Conservation (phyloP, 2,797 vertebrate genomes). For the Falco columbarius region DNA sequence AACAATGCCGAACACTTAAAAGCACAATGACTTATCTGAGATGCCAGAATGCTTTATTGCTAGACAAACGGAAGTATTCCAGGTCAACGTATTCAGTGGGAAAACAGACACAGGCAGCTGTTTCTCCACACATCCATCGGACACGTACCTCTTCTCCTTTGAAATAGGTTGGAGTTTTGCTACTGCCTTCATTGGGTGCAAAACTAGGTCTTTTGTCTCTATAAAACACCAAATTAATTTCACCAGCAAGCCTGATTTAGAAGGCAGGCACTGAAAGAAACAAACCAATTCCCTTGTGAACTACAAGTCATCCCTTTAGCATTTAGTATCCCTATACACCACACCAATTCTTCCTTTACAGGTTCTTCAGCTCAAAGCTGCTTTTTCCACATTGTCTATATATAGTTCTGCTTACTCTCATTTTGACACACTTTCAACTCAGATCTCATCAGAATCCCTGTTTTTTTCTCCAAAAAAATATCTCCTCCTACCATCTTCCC, state of each 20-base stretch:
- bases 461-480: not conserved
- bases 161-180: not conserved
- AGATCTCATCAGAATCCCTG: not conserved
- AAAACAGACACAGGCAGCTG: not conserved
- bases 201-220: not conserved
- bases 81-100: not conserved
- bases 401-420: not conserved
- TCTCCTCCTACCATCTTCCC: not conserved
- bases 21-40: not conserved
- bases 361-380: not conserved
- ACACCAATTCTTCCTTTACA: not conserved
- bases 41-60: not conserved
- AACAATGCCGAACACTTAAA: not conserved
- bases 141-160: not conserved
- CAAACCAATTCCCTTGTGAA: not conserved
- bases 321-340: not conserved
- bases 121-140: not conserved
- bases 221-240: not conserved
- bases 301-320: not conserved
- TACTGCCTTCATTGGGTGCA: not conserved
- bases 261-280: not conserved
- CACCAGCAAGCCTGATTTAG: not conserved
- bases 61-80: not conserved
- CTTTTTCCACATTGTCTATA: not conserved
- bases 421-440: not conserved